Evolutionary conservation across 2,797 vertebrate species (phyloP).

Genomic region (Anniella stebbinsi): DNA sequence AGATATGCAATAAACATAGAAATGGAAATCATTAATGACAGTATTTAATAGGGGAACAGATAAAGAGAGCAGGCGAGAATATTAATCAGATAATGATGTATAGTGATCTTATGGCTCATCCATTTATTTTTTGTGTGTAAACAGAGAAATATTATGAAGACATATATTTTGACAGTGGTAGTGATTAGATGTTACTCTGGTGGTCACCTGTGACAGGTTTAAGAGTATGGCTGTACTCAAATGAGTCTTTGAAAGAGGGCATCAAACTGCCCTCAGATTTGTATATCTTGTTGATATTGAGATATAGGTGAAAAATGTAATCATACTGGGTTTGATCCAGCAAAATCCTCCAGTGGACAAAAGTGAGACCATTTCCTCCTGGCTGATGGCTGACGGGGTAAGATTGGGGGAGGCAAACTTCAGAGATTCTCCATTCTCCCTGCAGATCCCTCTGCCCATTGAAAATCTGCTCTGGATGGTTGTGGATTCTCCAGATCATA

Average conservation of each 20-base stretch:
- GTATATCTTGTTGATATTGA: not conserved
- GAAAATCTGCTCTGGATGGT: too few species aligned
- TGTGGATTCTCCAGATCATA: too few species aligned
- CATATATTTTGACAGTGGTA: not conserved
- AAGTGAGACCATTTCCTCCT: too few species aligned
- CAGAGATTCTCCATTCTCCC: too few species aligned
- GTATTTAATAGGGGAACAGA: not conserved
- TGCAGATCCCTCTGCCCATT: too few species aligned
- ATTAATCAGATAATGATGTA: not conserved
- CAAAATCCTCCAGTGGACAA: too few species aligned
- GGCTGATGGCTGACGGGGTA: too few species aligned
- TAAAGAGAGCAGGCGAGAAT: not conserved
- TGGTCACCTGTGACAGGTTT: not conserved
- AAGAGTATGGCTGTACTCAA: not conserved
- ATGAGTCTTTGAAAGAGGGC: not conserved
- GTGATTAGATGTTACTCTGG: not conserved
- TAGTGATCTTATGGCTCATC: not conserved
- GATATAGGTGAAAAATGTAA: slow-evolving; percentile 33
- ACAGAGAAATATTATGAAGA: not conserved
- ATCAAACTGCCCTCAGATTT: not conserved
- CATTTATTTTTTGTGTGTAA: not conserved
- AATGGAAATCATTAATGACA: not conserved
- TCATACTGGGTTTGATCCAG: not conserved
- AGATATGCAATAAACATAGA: not conserved
- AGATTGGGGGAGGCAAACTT: too few species aligned